These are phyloP conservation scores for Chaetodon trifasciatus DNA, from an alignment of 2,797 vertebrate species.

Conservation along the genomic window DNA sequence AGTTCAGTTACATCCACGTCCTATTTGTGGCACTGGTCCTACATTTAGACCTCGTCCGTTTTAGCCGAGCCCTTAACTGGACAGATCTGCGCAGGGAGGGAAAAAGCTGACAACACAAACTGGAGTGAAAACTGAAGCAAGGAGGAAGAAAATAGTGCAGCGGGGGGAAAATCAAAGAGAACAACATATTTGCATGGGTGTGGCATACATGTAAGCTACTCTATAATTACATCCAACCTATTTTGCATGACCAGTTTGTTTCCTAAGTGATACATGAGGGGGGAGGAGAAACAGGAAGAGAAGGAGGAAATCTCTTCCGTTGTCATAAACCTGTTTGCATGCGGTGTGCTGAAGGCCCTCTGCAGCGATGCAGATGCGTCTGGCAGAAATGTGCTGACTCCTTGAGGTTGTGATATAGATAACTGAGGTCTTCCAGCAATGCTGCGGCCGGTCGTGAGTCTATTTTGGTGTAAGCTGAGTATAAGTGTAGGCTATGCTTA, in stretches of 20 bases:
- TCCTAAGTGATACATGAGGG: constrained; percentile 45
- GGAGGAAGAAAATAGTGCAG: background rate
- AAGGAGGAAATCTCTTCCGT: constrained; percentile 10
- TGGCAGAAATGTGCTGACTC: constrained; percentile 73
- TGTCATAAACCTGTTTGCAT: constrained; percentile 61
- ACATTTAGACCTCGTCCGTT: constrained; percentile 48
- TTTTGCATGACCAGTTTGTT: constrained; percentile 60
- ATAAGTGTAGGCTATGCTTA: constrained; percentile 76
- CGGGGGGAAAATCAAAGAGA: constrained; percentile 2
- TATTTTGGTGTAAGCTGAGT: constrained; percentile 70
- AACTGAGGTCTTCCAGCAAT: constrained; percentile 70
- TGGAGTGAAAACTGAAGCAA: background rate
- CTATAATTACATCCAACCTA: constrained; percentile 73
- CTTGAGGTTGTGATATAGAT: constrained; percentile 67
- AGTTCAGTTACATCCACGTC: constrained; percentile 63
- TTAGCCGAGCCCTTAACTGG: constrained; percentile 65
- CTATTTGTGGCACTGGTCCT: constrained; percentile 60
- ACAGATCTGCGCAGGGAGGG: constrained; percentile 3
- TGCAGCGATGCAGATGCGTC: constrained; percentile 61
- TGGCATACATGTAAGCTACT: constrained; percentile 52
- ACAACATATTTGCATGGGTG: constrained; percentile 63
- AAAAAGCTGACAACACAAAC: background rate
- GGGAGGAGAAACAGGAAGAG: constrained; percentile 7
- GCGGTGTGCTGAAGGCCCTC: constrained; percentile 47
- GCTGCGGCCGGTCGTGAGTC: constrained; percentile 55